These are phyloP conservation scores for Polypedilum pembai DNA, from an alignment of 1,140 invertebrate genomes.

Conservation along the genomic window DNA sequence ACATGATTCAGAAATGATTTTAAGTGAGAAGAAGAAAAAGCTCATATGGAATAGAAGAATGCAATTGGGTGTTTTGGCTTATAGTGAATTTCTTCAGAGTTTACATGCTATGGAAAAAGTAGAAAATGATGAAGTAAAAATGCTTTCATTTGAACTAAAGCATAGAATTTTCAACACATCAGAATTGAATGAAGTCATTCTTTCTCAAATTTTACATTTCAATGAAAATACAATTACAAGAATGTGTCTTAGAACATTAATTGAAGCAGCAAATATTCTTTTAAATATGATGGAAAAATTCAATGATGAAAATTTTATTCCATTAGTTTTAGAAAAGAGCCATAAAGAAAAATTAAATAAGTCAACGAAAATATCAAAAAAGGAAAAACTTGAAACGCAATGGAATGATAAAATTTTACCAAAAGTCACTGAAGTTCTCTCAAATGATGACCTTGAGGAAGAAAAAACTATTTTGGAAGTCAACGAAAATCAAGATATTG, in stretches of 20 bases:
- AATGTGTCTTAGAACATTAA: constrained; percentile 74
- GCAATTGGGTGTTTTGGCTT: constrained; percentile 66
- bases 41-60: constrained; percentile 73
- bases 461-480: too few species aligned
- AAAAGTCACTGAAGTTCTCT: constrained; percentile 45
- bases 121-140: constrained; percentile 56
- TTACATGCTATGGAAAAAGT: constrained; percentile 72
- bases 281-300: constrained; percentile 84
- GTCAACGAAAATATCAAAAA: constrained; percentile 34
- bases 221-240: constrained; percentile 82
- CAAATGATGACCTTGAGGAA: too few species aligned
- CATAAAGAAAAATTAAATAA: constrained; percentile 39
- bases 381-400: constrained; percentile 44
- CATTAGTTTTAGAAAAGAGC: constrained; percentile 58
- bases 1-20: constrained; percentile 79
- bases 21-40: constrained; percentile 77
- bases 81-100: constrained; percentile 65
- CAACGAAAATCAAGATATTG: constrained; percentile 60
- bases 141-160: constrained; percentile 77
- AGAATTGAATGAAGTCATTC: constrained; percentile 87
- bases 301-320: constrained; percentile 63
- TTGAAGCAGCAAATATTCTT: constrained; percentile 85
- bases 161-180: constrained; percentile 89
- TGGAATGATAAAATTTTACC: constrained; percentile 64
- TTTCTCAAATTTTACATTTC: constrained; percentile 70